Evolutionary conservation across 2,888 invertebrate genomes (phyloP).

Genomic region (Ochlodes sylvanus): DNA sequence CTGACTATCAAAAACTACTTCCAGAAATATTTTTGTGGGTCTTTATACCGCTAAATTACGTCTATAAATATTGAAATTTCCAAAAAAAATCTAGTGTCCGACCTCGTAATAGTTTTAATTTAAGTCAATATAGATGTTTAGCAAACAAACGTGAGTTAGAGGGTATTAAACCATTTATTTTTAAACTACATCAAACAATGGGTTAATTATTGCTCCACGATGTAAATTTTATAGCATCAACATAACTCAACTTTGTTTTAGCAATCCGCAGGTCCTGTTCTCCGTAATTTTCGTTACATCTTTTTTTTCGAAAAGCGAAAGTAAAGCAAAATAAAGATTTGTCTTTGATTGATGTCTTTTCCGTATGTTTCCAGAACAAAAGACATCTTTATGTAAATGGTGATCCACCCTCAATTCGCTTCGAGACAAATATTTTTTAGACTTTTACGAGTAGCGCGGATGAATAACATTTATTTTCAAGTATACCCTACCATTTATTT

Average conservation of each 20-base stretch:
- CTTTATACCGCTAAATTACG: too few species aligned
- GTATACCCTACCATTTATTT: neutral
- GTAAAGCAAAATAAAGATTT: slow-evolving; percentile 17
- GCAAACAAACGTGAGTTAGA: neutral
- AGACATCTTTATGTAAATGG: slow-evolving; percentile 3
- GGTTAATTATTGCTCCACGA: too few species aligned
- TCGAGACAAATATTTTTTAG: neutral
- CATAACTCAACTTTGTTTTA: neutral
- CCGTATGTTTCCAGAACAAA: neutral
- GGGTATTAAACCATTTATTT: neutral
- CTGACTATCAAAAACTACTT: too few species aligned
- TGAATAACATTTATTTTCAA: neutral
- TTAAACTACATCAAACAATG: neutral
- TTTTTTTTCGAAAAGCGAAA: too few species aligned
- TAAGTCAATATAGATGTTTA: neutral
- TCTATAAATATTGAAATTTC: too few species aligned
- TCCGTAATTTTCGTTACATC: neutral
- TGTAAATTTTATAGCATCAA: neutral
- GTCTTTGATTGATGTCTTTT: slow-evolving; percentile 14
- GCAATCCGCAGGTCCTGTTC: neutral
- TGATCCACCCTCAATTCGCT: neutral
- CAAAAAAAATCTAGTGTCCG: too few species aligned
- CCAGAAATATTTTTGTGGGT: too few species aligned
- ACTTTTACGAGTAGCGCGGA: neutral
- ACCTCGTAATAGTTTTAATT: too few species aligned